Base-by-base conservation (phyloP, 2,888 invertebrate genomes). In the Cenopis cana region DNA sequence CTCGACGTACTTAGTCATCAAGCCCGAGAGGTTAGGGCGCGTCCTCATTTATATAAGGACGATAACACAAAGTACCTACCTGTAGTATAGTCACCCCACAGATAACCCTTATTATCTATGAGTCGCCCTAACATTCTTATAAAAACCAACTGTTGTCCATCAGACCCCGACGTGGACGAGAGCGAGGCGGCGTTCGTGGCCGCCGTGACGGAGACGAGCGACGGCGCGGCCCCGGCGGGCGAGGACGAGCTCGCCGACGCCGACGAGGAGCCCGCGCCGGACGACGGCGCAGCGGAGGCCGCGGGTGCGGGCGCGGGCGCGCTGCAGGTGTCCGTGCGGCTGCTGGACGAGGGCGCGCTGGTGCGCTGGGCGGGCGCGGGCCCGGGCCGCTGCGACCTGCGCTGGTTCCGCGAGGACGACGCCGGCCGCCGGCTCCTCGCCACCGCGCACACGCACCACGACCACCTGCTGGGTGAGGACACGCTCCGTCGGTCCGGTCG, bases 331-430 rank as follows among this genome's bases (percentile, higher is more conserved):
- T 94, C 95, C 66, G 95, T 96, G 65, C 94, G 95, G 36, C 94
- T 95, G 70, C 95, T 96, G 56, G 95, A 95, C 64, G 96, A 96
- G 74, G 97, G 97, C 33, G 96, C 97, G 86, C 90, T 96, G 68
- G 95, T 98, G 54, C 95, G 95, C 71, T 97, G 97, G 97, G 94
- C 94, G 88, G 95, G 69, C 87, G 94, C 55, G 97, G 97, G 83
- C 90, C 94, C 8, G 94, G 97, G 52, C 95, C 95, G 95, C 77
- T 94, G 94, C 76, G 90, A 95, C 68, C 86, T 95, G 8, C 70
- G 70, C 75, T 96, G 96, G 96, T 94, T 91, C 81, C 93, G 94
- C 75, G 95, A 94, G 56, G 93, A 94, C 9, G 87, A 93, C 10
- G 95, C 95, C 80, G 90, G 88, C 10, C 95, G 95, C 75, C 94